phyloP scores from a whole-genome alignment of 2,797 vertebrate genomes.

The Eulemur mongoz region DNA sequence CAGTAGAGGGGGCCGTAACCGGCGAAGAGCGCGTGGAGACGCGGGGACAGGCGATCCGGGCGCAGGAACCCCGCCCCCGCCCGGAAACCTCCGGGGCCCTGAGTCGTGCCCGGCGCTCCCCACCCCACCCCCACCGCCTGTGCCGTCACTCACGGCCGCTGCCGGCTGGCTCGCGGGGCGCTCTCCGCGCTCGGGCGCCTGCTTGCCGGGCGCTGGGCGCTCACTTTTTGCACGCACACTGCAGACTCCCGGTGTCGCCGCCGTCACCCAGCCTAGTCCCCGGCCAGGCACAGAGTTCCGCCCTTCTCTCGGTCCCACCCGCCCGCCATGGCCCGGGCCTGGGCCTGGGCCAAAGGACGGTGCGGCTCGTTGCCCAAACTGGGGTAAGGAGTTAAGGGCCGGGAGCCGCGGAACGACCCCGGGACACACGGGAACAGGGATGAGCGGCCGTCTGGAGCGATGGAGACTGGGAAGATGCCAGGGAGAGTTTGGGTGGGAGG shows the following conservation, averaged over 20 bases:
- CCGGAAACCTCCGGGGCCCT: conserved; percentile 59
- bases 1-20: not conserved
- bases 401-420: conserved; percentile 25
- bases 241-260: conserved; percentile 52
- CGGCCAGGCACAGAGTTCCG: not conserved
- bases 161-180: conserved; percentile 34
- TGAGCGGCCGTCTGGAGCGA: not conserved
- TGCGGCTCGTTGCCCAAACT: conserved; percentile 23
- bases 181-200: conserved; percentile 70
- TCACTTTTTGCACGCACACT: conserved; percentile 64
- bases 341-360: conserved; percentile 49
- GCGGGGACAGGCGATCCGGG: not conserved
- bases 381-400: conserved; percentile 67
- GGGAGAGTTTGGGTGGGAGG: conserved; percentile 68
- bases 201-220: conserved; percentile 58
- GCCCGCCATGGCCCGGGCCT: conserved; percentile 54
- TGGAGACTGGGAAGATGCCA: not conserved
- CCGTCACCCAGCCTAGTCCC: conserved; percentile 43
- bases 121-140: conserved; percentile 52
- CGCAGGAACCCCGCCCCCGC: conserved; percentile 18
- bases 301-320: conserved; percentile 43
- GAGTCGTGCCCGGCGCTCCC: conserved; percentile 70
- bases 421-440: not conserved
- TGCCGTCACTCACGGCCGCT: conserved; percentile 59
- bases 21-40: not conserved